Conservation (phyloP, 2,797 vertebrate species). For the Catostomus latipinnis region DNA sequence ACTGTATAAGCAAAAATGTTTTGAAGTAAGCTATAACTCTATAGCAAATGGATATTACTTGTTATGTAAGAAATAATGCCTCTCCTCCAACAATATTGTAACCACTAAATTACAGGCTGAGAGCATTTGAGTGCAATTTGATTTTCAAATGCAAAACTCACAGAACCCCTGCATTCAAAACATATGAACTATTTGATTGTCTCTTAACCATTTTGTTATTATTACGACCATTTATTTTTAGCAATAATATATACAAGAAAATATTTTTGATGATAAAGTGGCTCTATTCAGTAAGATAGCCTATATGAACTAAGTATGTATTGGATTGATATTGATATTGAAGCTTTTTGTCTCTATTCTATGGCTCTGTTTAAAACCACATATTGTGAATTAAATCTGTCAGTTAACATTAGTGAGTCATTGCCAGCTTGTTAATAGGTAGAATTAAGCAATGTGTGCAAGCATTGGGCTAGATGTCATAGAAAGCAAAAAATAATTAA, state of each 20-base stretch:
- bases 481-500: background rate
- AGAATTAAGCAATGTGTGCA: conserved; percentile 38
- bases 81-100: background rate
- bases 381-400: conserved; percentile 46
- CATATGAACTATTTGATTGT: too few relatives aligned
- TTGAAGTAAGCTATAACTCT: background rate
- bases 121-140: background rate
- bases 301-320: background rate
- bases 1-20: background rate
- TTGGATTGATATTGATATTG: background rate
- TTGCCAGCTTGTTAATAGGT: conserved; percentile 45
- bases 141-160: background rate
- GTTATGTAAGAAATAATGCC: conserved; percentile 35
- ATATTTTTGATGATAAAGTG: too few relatives aligned
- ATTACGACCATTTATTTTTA: background rate
- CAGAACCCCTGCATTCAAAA: background rate
- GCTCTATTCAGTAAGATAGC: too few relatives aligned
- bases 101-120: conserved; percentile 16
- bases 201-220: too few relatives aligned
- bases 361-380: conserved; percentile 41
- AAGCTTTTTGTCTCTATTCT: conserved; percentile 37
- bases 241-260: background rate
- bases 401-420: conserved; percentile 41
- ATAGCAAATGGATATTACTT: background rate
- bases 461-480: background rate